These are phyloP conservation scores for Dufourea novaeangliae DNA, from an alignment of 1,140 invertebrate species.

Conservation along the genomic window DNA sequence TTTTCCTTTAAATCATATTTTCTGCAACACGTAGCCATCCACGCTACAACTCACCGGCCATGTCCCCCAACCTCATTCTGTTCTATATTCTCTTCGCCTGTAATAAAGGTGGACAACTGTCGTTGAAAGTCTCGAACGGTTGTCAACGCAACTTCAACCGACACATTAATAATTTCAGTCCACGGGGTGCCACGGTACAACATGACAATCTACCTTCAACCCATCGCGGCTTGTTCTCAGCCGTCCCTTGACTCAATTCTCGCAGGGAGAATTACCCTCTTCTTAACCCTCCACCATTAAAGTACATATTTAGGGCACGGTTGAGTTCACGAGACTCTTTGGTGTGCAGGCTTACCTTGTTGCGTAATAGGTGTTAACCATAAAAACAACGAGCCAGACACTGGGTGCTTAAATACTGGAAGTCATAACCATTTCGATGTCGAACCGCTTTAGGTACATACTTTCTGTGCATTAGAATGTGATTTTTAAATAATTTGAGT, in stretches of 20 bases:
- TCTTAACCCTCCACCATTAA: constrained; percentile 36
- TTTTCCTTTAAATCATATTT: not conserved
- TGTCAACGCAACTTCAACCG: constrained; percentile 40
- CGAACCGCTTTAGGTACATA: not conserved
- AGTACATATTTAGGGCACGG: constrained; percentile 32
- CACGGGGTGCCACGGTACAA: not conserved
- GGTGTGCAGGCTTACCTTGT: constrained; percentile 7
- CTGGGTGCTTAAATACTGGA: not conserved
- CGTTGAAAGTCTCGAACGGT: constrained; percentile 36
- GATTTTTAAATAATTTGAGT: not conserved
- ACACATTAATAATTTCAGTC: constrained; percentile 41
- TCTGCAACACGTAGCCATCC: not conserved
- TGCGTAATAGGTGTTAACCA: constrained; percentile 29
- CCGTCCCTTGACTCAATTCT: constrained; percentile 24
- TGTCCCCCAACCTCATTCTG: not conserved
- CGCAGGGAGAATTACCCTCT: constrained; percentile 34
- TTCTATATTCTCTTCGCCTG: not conserved
- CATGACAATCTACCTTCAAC: constrained; percentile 24
- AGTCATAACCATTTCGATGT: not conserved
- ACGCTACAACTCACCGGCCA: not conserved
- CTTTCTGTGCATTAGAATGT: not conserved
- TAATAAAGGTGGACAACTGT: not conserved
- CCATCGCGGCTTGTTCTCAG: not conserved
- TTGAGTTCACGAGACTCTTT: constrained; percentile 22
- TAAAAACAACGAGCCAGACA: constrained; percentile 21